Evolutionary conservation across 2,797 vertebrate species (phyloP), one percentile per base, ranked within the genome.

Genomic region (Crenuchus spilurus): DNA sequence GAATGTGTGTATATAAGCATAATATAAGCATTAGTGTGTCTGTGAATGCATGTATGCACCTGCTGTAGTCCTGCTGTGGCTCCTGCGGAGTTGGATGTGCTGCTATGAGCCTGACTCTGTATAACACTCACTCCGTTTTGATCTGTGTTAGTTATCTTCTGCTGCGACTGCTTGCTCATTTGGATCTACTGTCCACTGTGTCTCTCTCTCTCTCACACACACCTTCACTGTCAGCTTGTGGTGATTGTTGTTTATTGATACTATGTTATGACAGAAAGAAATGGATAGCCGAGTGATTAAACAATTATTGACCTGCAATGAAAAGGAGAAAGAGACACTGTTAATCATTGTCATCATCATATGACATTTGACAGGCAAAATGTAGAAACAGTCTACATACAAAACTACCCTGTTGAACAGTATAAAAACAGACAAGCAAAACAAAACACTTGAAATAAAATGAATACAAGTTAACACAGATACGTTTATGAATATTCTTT

Each of bases 101-200:
- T 84, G 79, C 87, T 87, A 87, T 93, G 93, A 48, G 91, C 84
- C 75, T 94, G 94, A 33, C 91, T 94, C 85, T 94, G 94, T 46
- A 83, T 90, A 74, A 97, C 95, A 39, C 95, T 96, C 84, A 94
- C 93, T 72, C 94, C 92, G 4, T 93, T 95, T 74, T 90, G 91
- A 62, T 94, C 93, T 70, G 88, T 18, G 72, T 91, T 84, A 33
- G 75, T 77, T 66, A 78, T 57, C 88, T 90, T 93, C 84, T 92
- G 87, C 81, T 93, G 94, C 33, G 92, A 82, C 88, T 89, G 89
- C 93, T 94, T 95, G 96, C 95, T 97, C 96, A 96, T 97, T 93
- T 94, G 95, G 94, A 88, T 92, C 77, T 77, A 69, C 13, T 86
- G 80, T 84, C 86, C 86, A 51, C 54, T 66, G 42, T 37, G 30